phyloP scores from a whole-genome alignment of 1,140 invertebrate species.

The Drosophila pectinifera region DNA sequence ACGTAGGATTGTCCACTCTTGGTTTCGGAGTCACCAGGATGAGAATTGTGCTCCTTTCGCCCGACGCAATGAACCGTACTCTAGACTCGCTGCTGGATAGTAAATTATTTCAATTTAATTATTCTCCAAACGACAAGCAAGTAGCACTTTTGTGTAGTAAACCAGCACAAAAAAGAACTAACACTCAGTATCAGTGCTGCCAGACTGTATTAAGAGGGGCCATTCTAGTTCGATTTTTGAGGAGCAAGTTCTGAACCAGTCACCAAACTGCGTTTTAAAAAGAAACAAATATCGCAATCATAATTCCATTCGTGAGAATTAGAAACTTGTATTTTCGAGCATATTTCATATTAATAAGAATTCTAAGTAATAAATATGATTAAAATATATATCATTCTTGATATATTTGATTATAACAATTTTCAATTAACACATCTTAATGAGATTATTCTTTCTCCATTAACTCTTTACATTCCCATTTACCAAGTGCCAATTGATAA shows the following conservation, averaged over 20 bases:
- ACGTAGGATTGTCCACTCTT: conserved; percentile 30
- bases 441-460: no score
- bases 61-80: neutral
- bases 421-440: no score
- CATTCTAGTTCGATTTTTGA: conserved; percentile 36
- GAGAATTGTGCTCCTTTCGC: neutral
- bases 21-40: conserved; percentile 3
- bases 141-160: conserved; percentile 48
- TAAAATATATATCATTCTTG: no score
- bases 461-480: no score
- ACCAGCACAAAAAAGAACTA: conserved; percentile 49
- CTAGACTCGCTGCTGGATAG: neutral
- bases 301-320: no score
- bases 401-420: no score
- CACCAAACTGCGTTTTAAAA: neutral
- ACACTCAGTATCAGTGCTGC: conserved; percentile 25
- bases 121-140: neutral
- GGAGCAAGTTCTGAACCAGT: conserved; percentile 16
- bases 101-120: conserved; percentile 19
- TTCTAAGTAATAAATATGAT: no score
- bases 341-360: no score
- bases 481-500: no score
- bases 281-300: neutral
- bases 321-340: no score
- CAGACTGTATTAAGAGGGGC: conserved; percentile 2